Conservation (phyloP, 2,113 vertebrate species). For the Stomatorhinus ivindoensis region DNA sequence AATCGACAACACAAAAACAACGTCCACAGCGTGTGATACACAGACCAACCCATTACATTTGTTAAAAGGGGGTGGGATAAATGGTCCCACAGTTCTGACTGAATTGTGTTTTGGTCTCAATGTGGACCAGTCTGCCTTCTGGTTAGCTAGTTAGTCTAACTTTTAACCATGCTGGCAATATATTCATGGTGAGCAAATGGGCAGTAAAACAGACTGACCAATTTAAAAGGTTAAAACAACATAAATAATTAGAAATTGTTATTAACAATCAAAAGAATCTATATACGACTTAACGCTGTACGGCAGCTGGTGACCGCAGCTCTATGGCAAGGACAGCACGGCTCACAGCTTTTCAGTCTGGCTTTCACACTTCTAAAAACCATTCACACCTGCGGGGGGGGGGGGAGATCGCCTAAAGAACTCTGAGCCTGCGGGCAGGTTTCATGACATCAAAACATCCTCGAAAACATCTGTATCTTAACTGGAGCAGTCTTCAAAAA, state of each 20-base stretch:
- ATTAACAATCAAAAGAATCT: background rate
- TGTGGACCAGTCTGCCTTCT: background rate
- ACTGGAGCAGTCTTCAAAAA: background rate
- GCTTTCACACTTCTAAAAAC: background rate
- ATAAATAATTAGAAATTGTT: background rate
- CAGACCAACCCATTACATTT: background rate
- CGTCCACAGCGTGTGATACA: background rate
- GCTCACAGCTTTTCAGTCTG: background rate
- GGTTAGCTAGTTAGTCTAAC: background rate
- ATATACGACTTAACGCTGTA: background rate
- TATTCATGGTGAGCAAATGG: background rate
- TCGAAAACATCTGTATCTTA: background rate
- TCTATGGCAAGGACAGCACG: background rate
- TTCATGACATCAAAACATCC: background rate
- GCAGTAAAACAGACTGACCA: background rate
- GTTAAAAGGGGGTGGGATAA: background rate
- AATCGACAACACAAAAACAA: background rate
- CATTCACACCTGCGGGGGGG: background rate
- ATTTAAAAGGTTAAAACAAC: background rate
- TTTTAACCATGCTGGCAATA: background rate
- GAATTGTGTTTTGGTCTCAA: background rate
- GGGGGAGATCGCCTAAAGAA: background rate
- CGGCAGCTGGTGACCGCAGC: background rate
- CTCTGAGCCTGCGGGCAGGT: background rate
- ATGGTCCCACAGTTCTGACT: background rate